phyloP scores from a whole-genome alignment of 2,888 invertebrate species.

The Phlogophora meticulosa region DNA sequence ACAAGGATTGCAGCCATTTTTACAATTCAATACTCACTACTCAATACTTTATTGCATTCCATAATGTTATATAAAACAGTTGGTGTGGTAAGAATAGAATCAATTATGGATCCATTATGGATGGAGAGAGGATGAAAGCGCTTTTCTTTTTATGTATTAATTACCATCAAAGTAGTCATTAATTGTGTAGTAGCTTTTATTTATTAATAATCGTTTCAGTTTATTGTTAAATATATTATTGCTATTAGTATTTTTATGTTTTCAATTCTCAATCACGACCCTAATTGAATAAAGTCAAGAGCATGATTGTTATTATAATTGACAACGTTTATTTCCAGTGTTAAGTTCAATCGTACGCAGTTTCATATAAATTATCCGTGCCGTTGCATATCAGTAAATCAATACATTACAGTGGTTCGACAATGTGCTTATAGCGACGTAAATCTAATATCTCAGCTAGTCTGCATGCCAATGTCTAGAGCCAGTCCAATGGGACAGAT shows the following conservation, averaged over 20 bases:
- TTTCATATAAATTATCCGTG: slow-evolving; percentile 44
- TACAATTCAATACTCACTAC: no score
- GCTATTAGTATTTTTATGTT: not conserved
- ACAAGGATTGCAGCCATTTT: no score
- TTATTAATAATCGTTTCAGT: no score
- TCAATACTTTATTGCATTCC: no score
- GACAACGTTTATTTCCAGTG: slow-evolving; percentile 4
- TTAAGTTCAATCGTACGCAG: slow-evolving; percentile 13
- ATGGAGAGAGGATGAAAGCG: no score
- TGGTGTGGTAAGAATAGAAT: no score
- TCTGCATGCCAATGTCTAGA: slow-evolving; percentile 66
- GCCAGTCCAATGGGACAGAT: slow-evolving; percentile 74
- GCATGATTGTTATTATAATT: slow-evolving; percentile 12
- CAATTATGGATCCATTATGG: no score
- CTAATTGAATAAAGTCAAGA: not conserved
- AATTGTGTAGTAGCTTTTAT: no score
- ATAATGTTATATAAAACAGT: no score
- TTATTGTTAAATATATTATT: no score
- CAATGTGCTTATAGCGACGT: slow-evolving; percentile 52
- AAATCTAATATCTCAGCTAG: slow-evolving; percentile 56
- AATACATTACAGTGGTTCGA: slow-evolving; percentile 48
- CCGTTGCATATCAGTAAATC: slow-evolving; percentile 54
- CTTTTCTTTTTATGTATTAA: no score
- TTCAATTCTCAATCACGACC: not conserved
- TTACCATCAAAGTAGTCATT: no score